Base-by-base conservation (phyloP, 2,113 vertebrate genomes). In the Felis chaus region DNA sequence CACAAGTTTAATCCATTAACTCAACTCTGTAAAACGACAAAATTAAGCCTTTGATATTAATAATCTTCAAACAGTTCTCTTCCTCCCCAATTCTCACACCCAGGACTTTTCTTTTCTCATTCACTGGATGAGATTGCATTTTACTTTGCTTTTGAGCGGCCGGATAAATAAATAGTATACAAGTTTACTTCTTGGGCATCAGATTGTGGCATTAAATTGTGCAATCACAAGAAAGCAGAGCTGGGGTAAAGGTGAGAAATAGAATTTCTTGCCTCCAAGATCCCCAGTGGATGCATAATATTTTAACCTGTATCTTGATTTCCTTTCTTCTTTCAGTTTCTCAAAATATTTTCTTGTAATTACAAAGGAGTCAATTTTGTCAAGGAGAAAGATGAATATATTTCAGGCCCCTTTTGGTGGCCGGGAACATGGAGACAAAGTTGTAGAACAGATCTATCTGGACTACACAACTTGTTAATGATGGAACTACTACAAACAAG, bases 1-100 rank as follows among this genome's bases (percentile, higher is more conserved):
- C 94, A 71, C 81, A 96, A 86, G 65, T 98, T 97, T 97, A 98
- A 98, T 98, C 93, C 73, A 96, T 97, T 94, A 95, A 95, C 31
- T 94, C 68, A 95, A 97, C 94, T 96, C 81, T 71, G 69, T 73
- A 82, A 96, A 96, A 87, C 19, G 89, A 89, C 82, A 96, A 95
- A 98, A 97, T 57, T 97, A 90, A 97, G 80, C 95, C 36, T 84
- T 95, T 93, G 95, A 7, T 96, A 98, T 96, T 93, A 98, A 78
- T 66, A 97, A 81, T 88, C 93, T 97, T 97, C 93, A 84, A 97
- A 91, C 25, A 87, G 31, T 88, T 88, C 82, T 97, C 95, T 96
- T 96, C 63, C 57, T 95, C 45, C n/a, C 81, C 36, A 84, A 41
- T 80, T 87, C 95, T 53, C 53, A 93, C 45, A 83, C 31, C 65